Base-by-base conservation (phyloP, 1,140 invertebrate species). In the Drosophila sproati region DNA sequence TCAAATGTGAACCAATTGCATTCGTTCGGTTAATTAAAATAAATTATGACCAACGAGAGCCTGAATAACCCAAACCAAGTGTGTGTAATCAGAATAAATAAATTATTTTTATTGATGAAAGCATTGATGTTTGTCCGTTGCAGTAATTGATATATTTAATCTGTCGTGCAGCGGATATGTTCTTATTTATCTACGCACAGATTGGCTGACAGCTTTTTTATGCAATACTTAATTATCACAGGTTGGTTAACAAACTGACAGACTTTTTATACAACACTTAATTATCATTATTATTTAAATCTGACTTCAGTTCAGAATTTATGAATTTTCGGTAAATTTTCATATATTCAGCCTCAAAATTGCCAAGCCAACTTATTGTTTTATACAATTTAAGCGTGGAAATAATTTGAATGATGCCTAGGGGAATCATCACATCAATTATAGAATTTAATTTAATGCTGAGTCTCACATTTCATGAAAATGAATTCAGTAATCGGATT, bases 401-500 rank as follows among this genome's bases (percentile, higher is more conserved):
- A 20, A 1, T 20, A 1, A 20, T 20, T 20, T 20, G 1, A 20
- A 4, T 10, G 28, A n/a, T 37, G 7, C 5, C 20, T 20, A 7
- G 2, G 39, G 8, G 39, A 8, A 5, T 41, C 39, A 41, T 41
- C 10, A 41, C 5, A 32, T 8, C 52, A 62, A 62, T 70, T 39
- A 35, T 41, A 4, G 32, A 55, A 54, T 37, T 55, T 4, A 73
- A 73, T 73, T 73, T 45, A 45, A 67, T 59, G 52, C 39, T 29
- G 37, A 45, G n/a, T 31, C 8, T 31, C n/a, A 35, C 43, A 73
- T 55, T 69, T 50, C 47, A 34, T 20, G 20, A 20, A 20, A 57
- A 51, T 68, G 52, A 52, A 60, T 75, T 57, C n/a, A 50, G 31
- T 63, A 63, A 75, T 62, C 59, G 57, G 59, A 62, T 75, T 75